Evolutionary conservation across 1,140 invertebrate genomes (phyloP), one percentile per base, ranked within the genome.

Genomic region (Pseudomyrmex flavicornis): DNA sequence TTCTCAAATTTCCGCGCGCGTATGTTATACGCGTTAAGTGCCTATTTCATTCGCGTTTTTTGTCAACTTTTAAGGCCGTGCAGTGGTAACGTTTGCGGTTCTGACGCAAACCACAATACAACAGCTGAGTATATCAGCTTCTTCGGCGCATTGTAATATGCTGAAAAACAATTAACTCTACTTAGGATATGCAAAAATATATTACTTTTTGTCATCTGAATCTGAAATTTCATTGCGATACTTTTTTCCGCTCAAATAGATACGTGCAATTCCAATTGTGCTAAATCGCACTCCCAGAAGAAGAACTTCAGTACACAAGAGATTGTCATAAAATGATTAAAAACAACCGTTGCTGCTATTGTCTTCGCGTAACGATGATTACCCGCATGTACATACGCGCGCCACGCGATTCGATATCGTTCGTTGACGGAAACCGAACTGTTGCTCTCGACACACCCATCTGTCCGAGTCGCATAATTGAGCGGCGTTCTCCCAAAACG

Each of bases 291-390:
- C 4, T 2, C 12, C 15, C 22, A 2, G 54, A 70, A 59, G 59
- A 7, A 76, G 17, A 44, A 13, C 26, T 26, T 26, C 2, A 26
- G 26, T 26, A 26, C 17, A 17, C 17, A 50, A 2, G 12, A 68
- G 52, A 1, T 22, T 48, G 2, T 0, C 10, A 17, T 9, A 20
- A 5, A 50, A 20, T 50, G 1, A 35, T 8, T 35, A 17, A 44
- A 70, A 69, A 65, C 56, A 35, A 35, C 35, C 35, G 35, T 35
- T 35, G 35, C 15, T 7, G 17, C 12, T 61, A 52, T 65, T 65
- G 73, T 73, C 62, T 65, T 17, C 44, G 50, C 15, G 17, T 84
- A 88, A 88, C 85, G 56, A 82, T 84, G 62, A 84, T 70, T 80
- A 54, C 85, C 85, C 85, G 74, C 75, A 84, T 82, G 50, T 56